Evolutionary conservation across 2,797 vertebrate genomes (phyloP).

Genomic region (Siniperca undulata): DNA sequence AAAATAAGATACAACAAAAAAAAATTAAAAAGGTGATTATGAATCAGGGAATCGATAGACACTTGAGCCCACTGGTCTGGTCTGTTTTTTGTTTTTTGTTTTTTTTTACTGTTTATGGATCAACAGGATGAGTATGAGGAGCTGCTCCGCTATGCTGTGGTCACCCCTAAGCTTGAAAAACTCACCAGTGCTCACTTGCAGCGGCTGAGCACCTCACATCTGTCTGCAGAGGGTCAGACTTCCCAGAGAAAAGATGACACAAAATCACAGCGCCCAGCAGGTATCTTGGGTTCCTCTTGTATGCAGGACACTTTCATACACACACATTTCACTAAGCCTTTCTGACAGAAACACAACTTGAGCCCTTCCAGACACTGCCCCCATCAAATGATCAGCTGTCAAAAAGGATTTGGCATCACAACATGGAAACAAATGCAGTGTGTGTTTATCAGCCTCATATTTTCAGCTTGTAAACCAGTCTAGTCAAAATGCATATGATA

Average conservation of each 20-base stretch:
- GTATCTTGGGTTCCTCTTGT: constrained; percentile 67
- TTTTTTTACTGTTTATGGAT: constrained; percentile 28
- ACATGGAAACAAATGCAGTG: constrained; percentile 22
- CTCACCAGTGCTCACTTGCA: constrained; percentile 60
- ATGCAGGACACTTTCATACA: constrained; percentile 22
- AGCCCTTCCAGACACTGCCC: constrained; percentile 39
- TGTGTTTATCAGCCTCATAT: constrained; percentile 49
- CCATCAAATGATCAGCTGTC: constrained; percentile 61
- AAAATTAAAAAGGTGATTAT: background rate
- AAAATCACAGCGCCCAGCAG: constrained; percentile 71
- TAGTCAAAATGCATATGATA: constrained; percentile 52
- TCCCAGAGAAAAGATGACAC: constrained; percentile 68
- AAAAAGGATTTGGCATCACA: constrained; percentile 60
- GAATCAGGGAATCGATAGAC: background rate
- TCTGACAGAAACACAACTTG: constrained; percentile 55
- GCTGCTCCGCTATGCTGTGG: constrained; percentile 88
- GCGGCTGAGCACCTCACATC: constrained; percentile 69
- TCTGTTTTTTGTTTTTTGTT: background rate
- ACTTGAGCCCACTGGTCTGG: background rate
- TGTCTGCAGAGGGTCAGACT: constrained; percentile 59
- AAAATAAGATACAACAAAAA: background rate
- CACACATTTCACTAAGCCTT: constrained; percentile 42
- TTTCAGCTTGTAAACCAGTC: constrained; percentile 48
- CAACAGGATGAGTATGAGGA: constrained; percentile 94
- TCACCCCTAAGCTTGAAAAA: constrained; percentile 86